Evolutionary conservation across 2,888 invertebrate species (phyloP).

Genomic region (Lissonota sp.): DNA sequence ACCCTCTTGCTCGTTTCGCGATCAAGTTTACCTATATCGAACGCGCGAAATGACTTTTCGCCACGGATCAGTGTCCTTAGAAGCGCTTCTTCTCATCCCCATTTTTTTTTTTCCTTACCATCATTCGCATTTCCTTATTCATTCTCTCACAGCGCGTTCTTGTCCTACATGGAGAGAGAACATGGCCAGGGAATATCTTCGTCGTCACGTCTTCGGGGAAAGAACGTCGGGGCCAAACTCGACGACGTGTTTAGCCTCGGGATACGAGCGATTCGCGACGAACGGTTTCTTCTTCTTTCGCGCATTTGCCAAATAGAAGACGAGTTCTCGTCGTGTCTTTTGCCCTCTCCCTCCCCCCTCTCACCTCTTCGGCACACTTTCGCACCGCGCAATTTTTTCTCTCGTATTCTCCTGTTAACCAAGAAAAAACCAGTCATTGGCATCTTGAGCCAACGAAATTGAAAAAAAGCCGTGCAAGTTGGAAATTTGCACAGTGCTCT

Average conservation of each 20-base stretch:
- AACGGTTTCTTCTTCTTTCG: constrained; percentile 34
- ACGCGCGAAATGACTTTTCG: constrained; percentile 21
- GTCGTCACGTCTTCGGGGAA: constrained; percentile 25
- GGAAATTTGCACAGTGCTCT: too few species aligned
- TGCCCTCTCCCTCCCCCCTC: too few species aligned
- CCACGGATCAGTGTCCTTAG: too few species aligned
- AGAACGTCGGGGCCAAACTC: not conserved
- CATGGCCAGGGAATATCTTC: constrained; percentile 11
- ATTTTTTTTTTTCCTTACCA: constrained; percentile 8
- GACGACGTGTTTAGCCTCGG: constrained; percentile 31
- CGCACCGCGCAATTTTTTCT: not conserved
- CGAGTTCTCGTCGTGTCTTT: not conserved
- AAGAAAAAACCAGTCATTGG: not conserved
- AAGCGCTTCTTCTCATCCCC: not conserved
- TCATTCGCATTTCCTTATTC: constrained; percentile 11
- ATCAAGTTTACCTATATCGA: not conserved
- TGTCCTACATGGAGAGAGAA: constrained; percentile 16
- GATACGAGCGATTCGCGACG: constrained; percentile 11
- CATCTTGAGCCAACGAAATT: not conserved
- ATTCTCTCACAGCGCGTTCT: constrained; percentile 6
- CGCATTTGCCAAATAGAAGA: not conserved
- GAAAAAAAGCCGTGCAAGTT: not conserved
- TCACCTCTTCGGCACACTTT: constrained; percentile 17
- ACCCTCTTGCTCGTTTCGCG: not conserved
- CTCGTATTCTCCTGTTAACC: not conserved